Conservation (phyloP, 1,140 invertebrate species). For the Andrena cerasifolii region DNA sequence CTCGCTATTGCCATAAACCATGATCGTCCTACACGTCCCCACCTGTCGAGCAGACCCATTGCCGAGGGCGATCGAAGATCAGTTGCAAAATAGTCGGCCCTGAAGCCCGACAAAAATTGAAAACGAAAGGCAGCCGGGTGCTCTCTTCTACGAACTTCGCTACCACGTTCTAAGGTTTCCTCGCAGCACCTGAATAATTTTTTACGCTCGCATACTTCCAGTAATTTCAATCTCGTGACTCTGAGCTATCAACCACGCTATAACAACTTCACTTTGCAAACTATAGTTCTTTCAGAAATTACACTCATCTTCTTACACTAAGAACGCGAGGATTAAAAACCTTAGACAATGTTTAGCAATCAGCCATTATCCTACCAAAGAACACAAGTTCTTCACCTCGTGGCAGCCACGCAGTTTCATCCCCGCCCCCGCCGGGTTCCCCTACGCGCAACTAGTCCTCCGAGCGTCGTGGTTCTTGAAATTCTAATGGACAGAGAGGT, state of each 20-base stretch:
- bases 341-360: too few relatives aligned
- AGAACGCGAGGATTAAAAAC: too few relatives aligned
- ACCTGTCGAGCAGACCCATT: conserved; percentile 73
- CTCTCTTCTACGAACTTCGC: conserved; percentile 23
- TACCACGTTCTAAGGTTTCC: neutral
- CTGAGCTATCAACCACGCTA: too few relatives aligned
- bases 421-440: neutral
- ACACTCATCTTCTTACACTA: too few relatives aligned
- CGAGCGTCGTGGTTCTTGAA: conserved; percentile 5
- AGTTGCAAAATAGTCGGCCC: conserved; percentile 70
- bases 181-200: conserved; percentile 29
- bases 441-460: neutral
- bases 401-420: neutral
- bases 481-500: conserved; percentile 2
- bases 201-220: too few relatives aligned
- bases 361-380: too few relatives aligned
- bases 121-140: conserved; percentile 44
- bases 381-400: too few relatives aligned
- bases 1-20: conserved; percentile 77
- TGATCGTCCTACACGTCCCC: conserved; percentile 79
- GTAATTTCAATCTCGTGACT: too few relatives aligned
- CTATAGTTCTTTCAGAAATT: too few relatives aligned
- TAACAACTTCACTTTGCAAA: too few relatives aligned
- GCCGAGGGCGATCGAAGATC: conserved; percentile 60
- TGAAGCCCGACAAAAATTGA: conserved; percentile 40